Evolutionary conservation across 2,888 invertebrate species (phyloP), one percentile per base, ranked within the genome.

Genomic region (Atethmia centrago): DNA sequence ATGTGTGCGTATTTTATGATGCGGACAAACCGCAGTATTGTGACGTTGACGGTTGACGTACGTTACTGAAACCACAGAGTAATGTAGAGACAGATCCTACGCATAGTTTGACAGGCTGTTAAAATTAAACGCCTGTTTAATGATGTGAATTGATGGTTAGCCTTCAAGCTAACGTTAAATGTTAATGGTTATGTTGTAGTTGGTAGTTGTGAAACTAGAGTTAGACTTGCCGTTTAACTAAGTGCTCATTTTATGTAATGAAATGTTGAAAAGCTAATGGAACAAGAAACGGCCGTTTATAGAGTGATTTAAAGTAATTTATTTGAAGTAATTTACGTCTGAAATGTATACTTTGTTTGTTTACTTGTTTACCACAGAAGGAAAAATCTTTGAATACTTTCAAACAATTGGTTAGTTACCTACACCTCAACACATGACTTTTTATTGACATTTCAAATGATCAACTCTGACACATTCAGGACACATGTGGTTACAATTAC

Each of bases 11-110:
- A 82, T 83, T 85, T 83, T 83, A 85, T 86, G 80, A 86, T 69
- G 79, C 76, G 64, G 58, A 86, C 77, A 77, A 80, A 87, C 84
- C 79, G 63, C 83, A 77, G 65, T 80, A 81, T 77, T 82, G 78
- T 79, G 74, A 79, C 71, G 67, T 64, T 71, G 65, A 67, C 55
- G 74, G 73, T 79, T 71, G 78, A 71, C 71, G 65, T 79, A 58
- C 72, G 59, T 77, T 77, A 49, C 49, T 79, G 55, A 8, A 53
- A 58, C 72, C 82, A 85, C 83, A 79, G 59, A 68, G 74, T 83
- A 78, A 81, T 84, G 56, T 49, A 47, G 36, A 77, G 73, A 81
- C 58, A 84, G 63, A 81, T 61, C 71, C 65, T 78, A 49, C 45
- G 65, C 42, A 9, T 28, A 47, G 64, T 62, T 71, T 65, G 71